Percentiles rank a stretch among this genome's conserved stretches.
These are phyloP conservation scores for Drosophila kikkawai DNA, from an alignment of 1,140 invertebrate genomes.

Conservation along the genomic window DNA sequence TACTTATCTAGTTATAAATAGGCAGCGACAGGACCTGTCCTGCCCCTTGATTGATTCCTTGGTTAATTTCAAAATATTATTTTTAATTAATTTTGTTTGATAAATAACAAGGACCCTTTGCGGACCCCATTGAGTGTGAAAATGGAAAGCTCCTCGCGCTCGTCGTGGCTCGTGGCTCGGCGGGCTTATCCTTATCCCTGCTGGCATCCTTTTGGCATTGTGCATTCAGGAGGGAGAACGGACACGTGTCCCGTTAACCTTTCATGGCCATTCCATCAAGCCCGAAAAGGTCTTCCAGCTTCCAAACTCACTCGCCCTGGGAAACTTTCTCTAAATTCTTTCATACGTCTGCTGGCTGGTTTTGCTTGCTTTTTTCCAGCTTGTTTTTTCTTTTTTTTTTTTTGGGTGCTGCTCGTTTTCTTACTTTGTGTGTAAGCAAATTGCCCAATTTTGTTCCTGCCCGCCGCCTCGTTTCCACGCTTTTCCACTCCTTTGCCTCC, in stretches of 20 bases:
- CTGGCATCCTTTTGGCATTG: constrained; percentile 33
- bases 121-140: constrained; percentile 34
- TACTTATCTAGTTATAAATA: constrained; percentile 12
- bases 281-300: constrained; percentile 42
- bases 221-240: constrained; percentile 42
- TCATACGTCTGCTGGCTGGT: constrained; percentile 42
- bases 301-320: constrained; percentile 18
- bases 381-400: constrained; percentile 1
- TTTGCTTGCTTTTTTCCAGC: constrained; percentile 12
- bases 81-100: constrained; percentile 50
- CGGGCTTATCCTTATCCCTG: constrained; percentile 22
- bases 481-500: constrained; percentile 10
- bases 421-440: constrained; percentile 78
- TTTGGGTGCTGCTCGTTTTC: constrained; percentile 51
- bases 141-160: constrained; percentile 32
- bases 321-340: constrained; percentile 54
- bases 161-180: constrained; percentile 5
- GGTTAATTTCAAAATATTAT: constrained; percentile 45
- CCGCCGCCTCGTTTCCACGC: constrained; percentile 10
- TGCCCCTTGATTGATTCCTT: constrained; percentile 21
- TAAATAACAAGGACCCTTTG: constrained; percentile 32
- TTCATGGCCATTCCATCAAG: constrained; percentile 64
- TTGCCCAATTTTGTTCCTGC: constrained; percentile 71
- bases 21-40: background rate
- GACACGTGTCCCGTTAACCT: constrained; percentile 77